Conservation (phyloP, 2,888 invertebrate species). For the Eurois occulta region DNA sequence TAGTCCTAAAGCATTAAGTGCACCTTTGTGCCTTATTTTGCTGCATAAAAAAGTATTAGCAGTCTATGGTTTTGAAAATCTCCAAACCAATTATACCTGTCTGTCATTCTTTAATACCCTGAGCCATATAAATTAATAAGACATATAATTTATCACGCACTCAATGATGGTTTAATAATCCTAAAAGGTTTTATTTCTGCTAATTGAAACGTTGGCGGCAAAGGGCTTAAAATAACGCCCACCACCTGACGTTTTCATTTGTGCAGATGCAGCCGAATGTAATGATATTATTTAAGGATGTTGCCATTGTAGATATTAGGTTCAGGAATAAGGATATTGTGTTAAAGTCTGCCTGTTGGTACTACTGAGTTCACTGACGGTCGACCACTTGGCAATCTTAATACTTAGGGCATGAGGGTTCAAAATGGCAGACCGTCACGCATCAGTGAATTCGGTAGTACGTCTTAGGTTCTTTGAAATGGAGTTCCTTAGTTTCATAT, state of each 20-base stretch:
- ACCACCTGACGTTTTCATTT: slow-evolving; percentile 60
- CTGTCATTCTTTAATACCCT: background rate
- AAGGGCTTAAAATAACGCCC: slow-evolving; percentile 55
- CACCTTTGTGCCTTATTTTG: no score
- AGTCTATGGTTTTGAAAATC: background rate
- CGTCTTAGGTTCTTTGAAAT: background rate
- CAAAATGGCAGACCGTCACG: no score
- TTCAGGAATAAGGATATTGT: background rate
- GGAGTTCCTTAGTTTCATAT: background rate
- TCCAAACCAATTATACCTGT: background rate
- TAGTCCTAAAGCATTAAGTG: no score
- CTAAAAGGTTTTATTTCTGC: slow-evolving; percentile 51
- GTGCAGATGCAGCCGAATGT: slow-evolving; percentile 57
- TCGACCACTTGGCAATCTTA: no score
- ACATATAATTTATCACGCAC: slow-evolving; percentile 12
- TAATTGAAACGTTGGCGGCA: slow-evolving; percentile 43
- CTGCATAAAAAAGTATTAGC: background rate
- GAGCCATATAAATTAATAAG: slow-evolving; percentile 18
- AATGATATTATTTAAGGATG: slow-evolving; percentile 39
- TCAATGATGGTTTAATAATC: slow-evolving; percentile 42
- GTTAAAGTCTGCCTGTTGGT: background rate
- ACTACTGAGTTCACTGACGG: background rate
- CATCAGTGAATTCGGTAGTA: background rate
- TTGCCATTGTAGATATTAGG: slow-evolving; percentile 10
- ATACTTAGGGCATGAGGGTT: no score